phyloP scores from a whole-genome alignment of 2,113 vertebrate genomes.

The Capra hircus region DNA sequence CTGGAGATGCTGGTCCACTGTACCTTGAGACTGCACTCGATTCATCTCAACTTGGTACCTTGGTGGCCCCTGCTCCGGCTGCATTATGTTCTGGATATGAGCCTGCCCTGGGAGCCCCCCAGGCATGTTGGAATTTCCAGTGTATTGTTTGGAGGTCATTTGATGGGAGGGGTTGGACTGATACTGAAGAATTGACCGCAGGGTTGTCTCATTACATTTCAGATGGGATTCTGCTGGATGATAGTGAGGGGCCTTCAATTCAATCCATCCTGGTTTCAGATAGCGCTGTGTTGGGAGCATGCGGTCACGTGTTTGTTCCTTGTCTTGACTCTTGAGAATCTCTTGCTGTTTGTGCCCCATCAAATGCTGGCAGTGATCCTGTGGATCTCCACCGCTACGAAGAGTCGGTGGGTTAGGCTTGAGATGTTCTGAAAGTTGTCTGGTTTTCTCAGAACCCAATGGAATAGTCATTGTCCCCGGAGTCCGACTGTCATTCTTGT shows the following conservation, averaged over 20 bases:
- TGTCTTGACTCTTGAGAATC: conserved; percentile 65
- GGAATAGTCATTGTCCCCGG: conserved; percentile 37
- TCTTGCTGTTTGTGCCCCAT: conserved; percentile 68
- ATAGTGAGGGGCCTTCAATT: conserved; percentile 82
- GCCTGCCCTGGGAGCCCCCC: conserved; percentile 77
- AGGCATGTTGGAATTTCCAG: conserved; percentile 77
- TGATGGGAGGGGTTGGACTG: conserved; percentile 77
- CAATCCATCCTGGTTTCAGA: conserved; percentile 85
- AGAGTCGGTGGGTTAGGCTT: conserved; percentile 40
- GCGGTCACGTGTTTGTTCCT: conserved; percentile 74
- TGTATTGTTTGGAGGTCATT: conserved; percentile 79
- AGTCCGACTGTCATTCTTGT: background rate
- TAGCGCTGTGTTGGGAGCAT: conserved; percentile 67
- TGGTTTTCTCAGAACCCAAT: conserved; percentile 60
- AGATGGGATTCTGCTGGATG: conserved; percentile 66
- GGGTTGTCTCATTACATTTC: conserved; percentile 75
- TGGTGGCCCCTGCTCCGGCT: conserved; percentile 70
- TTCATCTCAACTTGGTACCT: conserved; percentile 65
- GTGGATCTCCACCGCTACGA: conserved; percentile 51
- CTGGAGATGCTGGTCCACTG: conserved; percentile 82
- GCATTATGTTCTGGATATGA: conserved; percentile 76
- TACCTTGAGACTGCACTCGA: conserved; percentile 77
- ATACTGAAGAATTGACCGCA: conserved; percentile 76
- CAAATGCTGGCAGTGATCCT: conserved; percentile 66
- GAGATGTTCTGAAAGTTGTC: conserved; percentile 55